Conservation (phyloP, 2,113 vertebrate species). For the Urocitellus parryii region DNA sequence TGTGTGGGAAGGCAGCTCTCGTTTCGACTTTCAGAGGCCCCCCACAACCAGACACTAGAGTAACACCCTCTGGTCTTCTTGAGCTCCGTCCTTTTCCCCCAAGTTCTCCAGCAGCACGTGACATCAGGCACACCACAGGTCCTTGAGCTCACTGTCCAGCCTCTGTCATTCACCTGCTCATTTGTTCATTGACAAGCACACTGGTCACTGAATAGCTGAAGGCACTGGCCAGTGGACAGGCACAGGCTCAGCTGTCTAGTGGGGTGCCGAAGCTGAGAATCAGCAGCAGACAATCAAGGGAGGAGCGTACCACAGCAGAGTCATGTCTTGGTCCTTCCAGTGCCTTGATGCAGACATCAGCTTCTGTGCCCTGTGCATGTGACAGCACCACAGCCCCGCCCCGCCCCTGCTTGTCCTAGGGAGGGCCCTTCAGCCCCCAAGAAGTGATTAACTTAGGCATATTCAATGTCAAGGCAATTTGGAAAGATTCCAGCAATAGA, state of each 20-base stretch:
- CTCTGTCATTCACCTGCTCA: fast-evolving
- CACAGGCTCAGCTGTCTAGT: neutral
- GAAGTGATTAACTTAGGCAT: neutral
- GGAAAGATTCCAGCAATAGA: neutral
- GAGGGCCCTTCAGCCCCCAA: neutral
- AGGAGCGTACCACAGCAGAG: too few relatives aligned
- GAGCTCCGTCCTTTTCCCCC: neutral
- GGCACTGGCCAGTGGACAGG: too few relatives aligned
- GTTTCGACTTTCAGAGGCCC: neutral
- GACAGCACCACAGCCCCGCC: fast-evolving
- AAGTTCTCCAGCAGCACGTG: neutral
- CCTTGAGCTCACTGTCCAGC: neutral
- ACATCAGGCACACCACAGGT: fast-evolving
- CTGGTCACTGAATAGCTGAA: too few relatives aligned
- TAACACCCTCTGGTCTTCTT: neutral
- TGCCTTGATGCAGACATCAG: neutral
- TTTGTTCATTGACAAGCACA: too few relatives aligned
- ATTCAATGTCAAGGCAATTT: neutral
- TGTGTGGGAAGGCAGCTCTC: neutral
- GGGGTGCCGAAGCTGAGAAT: neutral
- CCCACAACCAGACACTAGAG: neutral
- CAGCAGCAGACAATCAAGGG: neutral
- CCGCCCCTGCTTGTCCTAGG: fast-evolving
- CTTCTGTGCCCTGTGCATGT: fast-evolving
- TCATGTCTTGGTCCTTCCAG: neutral